phyloP scores from a whole-genome alignment of 2,888 invertebrate genomes.

The Folsomia candida region DNA sequence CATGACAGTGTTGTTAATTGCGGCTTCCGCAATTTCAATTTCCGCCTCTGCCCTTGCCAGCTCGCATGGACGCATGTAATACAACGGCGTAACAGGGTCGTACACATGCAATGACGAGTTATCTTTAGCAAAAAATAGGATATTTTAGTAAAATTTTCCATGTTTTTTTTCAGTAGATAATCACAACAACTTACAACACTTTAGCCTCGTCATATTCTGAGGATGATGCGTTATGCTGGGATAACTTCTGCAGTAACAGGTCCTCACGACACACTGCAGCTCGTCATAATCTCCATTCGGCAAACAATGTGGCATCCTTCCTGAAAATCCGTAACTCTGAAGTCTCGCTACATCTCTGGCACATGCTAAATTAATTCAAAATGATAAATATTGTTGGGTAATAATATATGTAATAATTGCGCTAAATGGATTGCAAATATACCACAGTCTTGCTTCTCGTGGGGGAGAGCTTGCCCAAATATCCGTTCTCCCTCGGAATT shows the following conservation, averaged over 20 bases:
- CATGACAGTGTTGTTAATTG: conserved; percentile 19
- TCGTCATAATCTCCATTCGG: conserved; percentile 67
- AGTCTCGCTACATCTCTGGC: conserved; percentile 41
- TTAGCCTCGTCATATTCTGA: conserved; percentile 25
- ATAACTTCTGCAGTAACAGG: conserved; percentile 57
- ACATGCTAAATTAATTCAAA: conserved; percentile 48
- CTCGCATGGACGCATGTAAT: conserved; percentile 44
- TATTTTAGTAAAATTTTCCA: too few species aligned
- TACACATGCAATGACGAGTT: conserved; percentile 26
- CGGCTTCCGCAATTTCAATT: conserved; percentile 32
- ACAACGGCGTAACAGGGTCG: conserved; percentile 19
- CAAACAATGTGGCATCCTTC: conserved; percentile 61
- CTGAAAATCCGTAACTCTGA: conserved; percentile 35
- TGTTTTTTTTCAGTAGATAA: too few species aligned
- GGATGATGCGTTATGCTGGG: conserved; percentile 23
- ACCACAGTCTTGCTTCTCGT: conserved; percentile 63
- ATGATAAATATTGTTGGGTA: too few species aligned
- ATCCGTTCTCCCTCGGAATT: conserved; percentile 63
- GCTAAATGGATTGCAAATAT: conserved; percentile 44
- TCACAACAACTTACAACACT: conserved; percentile 42
- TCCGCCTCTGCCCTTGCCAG: conserved; percentile 27
- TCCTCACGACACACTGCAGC: conserved; percentile 66
- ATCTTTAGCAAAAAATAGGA: too few species aligned
- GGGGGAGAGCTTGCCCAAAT: conserved; percentile 62
- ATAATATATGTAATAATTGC: conserved; percentile 6